A percentile compares a stretch with the other conserved stretches of the same genome.
Conservation (phyloP, 2,113 vertebrate species). For the Rhabdomys dilectus region DNA sequence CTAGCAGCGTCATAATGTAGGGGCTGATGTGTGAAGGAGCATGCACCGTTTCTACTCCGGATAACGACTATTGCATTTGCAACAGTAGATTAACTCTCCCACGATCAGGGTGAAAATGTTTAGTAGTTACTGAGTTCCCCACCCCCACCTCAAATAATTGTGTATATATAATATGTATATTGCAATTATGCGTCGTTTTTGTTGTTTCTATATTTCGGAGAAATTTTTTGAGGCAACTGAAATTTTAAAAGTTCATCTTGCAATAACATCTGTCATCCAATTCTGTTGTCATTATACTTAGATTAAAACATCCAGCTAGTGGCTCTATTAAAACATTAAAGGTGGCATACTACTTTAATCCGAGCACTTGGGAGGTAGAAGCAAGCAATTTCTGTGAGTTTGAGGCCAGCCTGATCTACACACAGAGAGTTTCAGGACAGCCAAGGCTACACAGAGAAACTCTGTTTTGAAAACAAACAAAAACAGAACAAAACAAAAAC, state of each 20-base stretch:
- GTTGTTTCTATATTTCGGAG: neutral
- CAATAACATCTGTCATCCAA: neutral
- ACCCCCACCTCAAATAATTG: neutral
- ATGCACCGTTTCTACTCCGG: neutral
- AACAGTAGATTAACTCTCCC: neutral
- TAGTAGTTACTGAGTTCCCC: neutral
- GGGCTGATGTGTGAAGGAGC: neutral
- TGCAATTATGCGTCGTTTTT: neutral
- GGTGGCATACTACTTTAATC: neutral
- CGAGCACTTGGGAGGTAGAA: neutral
- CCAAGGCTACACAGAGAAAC: neutral
- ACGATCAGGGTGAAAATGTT: neutral
- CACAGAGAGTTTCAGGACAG: too few relatives aligned
- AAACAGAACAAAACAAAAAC: neutral
- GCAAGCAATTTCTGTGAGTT: neutral
- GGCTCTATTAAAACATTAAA: too few relatives aligned
- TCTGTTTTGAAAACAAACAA: neutral
- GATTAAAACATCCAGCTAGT: neutral
- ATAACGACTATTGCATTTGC: accelerated
- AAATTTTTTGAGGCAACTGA: neutral
- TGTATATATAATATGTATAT: neutral
- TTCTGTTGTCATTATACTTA: neutral
- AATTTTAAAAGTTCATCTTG: neutral
- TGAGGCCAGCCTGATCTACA: neutral
- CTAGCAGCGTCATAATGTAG: neutral